These are phyloP conservation scores for Tragelaphus strepsiceros DNA, from an alignment of 2,113 vertebrate genomes.

Conservation along the genomic window DNA sequence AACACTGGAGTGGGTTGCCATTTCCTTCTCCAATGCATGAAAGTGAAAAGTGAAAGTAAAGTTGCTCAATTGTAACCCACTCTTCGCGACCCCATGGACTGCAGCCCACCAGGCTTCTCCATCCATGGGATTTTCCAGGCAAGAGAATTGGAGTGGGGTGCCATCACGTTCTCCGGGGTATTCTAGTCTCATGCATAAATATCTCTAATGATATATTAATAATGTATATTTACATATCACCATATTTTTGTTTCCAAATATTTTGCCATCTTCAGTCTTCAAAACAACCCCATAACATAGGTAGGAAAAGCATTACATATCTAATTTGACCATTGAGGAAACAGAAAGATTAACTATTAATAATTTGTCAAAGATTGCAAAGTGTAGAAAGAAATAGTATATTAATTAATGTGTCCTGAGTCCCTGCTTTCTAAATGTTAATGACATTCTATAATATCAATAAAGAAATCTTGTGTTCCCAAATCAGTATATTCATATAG, in stretches of 20 bases:
- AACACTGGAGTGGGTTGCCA: too few species aligned
- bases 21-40: too few species aligned
- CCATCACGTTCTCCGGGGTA: neutral
- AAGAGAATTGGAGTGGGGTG: too few species aligned
- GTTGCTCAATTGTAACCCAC: too few species aligned
- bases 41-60: too few species aligned
- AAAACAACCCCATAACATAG: neutral
- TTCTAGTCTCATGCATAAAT: neutral
- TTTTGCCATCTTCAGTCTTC: neutral
- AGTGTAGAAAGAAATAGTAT: neutral
- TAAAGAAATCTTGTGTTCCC: neutral
- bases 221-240: neutral
- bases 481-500: neutral
- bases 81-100: too few species aligned
- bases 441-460: neutral
- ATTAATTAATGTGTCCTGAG: conserved; percentile 24
- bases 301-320: neutral
- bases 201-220: neutral
- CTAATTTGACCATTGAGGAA: neutral
- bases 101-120: too few species aligned
- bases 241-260: neutral
- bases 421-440: conserved; percentile 9
- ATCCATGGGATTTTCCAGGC: too few species aligned
- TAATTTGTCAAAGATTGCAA: neutral
- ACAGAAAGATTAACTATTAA: neutral